A percentile compares a stretch with the other conserved stretches of the same genome.
Evolutionary conservation across 2,888 invertebrate genomes (phyloP).

Genomic region (Epirrita christyi): DNA sequence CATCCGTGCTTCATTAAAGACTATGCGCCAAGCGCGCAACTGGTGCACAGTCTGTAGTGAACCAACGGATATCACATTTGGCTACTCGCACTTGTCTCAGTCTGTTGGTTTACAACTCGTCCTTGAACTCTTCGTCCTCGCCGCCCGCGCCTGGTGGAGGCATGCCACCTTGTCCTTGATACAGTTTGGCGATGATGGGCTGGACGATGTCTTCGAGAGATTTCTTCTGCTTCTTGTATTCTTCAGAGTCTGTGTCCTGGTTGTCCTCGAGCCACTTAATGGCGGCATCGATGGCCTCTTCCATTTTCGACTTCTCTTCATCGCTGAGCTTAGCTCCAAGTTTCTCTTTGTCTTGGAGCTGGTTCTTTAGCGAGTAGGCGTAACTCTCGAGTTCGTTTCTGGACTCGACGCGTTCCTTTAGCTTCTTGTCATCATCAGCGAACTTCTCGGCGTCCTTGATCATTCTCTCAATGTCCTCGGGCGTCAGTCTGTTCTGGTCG

Average conservation of each 20-base stretch:
- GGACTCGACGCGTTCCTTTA: constrained; percentile 97
- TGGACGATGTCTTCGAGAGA: constrained; percentile 97
- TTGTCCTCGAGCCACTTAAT: constrained; percentile 99
- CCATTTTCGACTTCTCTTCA: constrained; percentile 97
- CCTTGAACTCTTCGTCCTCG: constrained; percentile 91
- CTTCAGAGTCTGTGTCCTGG: constrained; percentile 95
- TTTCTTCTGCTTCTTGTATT: constrained; percentile 97
- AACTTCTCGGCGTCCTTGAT: constrained; percentile 99
- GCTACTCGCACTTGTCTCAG: constrained; percentile 68
- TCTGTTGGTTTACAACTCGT: constrained; percentile 89
- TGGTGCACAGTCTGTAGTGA: constrained; percentile 48
- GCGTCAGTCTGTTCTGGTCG: constrained; percentile 98
- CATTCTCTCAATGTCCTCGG: constrained; percentile 99
- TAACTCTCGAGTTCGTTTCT: constrained; percentile 98
- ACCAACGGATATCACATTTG: constrained; percentile 73
- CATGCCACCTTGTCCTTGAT: constrained; percentile 93
- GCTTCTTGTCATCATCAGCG: constrained; percentile 99
- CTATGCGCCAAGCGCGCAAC: constrained; percentile 44
- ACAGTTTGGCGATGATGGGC: constrained; percentile 98
- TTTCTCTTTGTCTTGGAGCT: constrained; percentile 98
- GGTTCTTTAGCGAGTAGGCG: constrained; percentile 98
- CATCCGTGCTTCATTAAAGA: constrained; percentile 59
- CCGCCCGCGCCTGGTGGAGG: constrained; percentile 91
- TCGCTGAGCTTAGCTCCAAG: constrained; percentile 95
- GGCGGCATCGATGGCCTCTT: constrained; percentile 97